Percentiles rank a stretch among this genome's conserved stretches.
phyloP scores from a whole-genome alignment of 2,888 invertebrate species.

The Physocephala rufipes region DNA sequence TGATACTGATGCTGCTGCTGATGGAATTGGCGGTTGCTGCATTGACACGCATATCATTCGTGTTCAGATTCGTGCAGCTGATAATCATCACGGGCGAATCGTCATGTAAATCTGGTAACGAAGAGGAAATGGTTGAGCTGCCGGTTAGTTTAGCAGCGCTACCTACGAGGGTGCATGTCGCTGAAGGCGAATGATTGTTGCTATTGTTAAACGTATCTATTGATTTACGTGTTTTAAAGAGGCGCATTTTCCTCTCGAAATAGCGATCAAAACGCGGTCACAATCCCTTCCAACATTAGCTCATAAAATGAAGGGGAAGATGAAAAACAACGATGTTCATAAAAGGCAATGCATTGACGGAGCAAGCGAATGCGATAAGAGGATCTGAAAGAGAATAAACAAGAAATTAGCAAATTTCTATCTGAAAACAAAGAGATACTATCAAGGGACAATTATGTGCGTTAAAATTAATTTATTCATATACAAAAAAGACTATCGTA shows the following conservation, averaged over 20 bases:
- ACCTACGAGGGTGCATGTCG: conserved; percentile 55
- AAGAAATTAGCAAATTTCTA: no score
- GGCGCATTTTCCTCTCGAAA: conserved; percentile 56
- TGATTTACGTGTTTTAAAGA: conserved; percentile 65
- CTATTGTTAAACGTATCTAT: conserved; percentile 60
- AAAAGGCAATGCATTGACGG: no score
- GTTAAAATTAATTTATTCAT: no score
- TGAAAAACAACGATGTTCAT: no score
- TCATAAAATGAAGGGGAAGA: no score
- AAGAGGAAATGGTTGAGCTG: conserved; percentile 61
- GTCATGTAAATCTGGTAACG: conserved; percentile 64
- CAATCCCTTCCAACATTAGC: no score
- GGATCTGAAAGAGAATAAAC: no score
- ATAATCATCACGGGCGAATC: conserved; percentile 64
- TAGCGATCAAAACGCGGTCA: background rate
- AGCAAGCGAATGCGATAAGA: no score
- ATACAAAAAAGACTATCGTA: no score
- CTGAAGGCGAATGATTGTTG: conserved; percentile 44
- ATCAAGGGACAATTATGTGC: no score
- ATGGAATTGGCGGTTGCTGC: conserved; percentile 35
- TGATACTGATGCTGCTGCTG: conserved; percentile 37
- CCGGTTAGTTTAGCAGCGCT: conserved; percentile 52
- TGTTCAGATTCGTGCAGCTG: conserved; percentile 62
- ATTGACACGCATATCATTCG: conserved; percentile 46
- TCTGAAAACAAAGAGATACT: no score